A percentile compares a stretch with the other conserved stretches of the same genome.
Conservation (phyloP, 2,888 invertebrate genomes). For the Macrosiphum euphorbiae region DNA sequence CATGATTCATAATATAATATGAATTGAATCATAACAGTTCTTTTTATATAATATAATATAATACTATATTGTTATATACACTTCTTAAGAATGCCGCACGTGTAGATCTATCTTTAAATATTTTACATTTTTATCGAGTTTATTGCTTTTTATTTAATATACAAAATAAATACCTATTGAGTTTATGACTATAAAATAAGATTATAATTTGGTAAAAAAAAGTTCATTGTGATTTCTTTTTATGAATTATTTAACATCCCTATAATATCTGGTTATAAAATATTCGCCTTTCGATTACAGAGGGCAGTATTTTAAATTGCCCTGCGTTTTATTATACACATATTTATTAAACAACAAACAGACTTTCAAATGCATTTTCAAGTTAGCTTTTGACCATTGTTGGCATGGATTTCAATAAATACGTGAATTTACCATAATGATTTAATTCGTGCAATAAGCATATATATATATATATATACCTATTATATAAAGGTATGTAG, state of each 20-base stretch:
- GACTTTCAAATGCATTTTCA: neutral
- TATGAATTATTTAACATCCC: slow-evolving; percentile 24
- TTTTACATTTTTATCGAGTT: neutral
- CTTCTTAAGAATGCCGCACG: neutral
- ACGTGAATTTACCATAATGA: neutral
- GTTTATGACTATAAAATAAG: slow-evolving; percentile 9
- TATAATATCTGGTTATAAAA: neutral
- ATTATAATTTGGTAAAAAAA: neutral
- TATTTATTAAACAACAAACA: neutral
- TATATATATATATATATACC: no score
- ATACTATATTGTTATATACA: neutral
- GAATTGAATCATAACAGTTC: slow-evolving; percentile 1
- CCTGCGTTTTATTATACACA: neutral
- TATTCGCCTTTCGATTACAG: neutral
- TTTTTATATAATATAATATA: neutral
- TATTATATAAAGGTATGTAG: no score
- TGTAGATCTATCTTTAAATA: neutral
- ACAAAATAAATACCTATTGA: neutral
- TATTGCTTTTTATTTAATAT: slow-evolving; percentile 6
- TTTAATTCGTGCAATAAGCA: neutral
- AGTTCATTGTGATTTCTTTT: neutral
- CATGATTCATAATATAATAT: neutral
- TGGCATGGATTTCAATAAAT: neutral
- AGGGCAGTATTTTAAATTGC: neutral
- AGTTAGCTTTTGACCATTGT: neutral